Conservation (phyloP, 2,888 invertebrate genomes). For the Ptychoptera contaminata region DNA sequence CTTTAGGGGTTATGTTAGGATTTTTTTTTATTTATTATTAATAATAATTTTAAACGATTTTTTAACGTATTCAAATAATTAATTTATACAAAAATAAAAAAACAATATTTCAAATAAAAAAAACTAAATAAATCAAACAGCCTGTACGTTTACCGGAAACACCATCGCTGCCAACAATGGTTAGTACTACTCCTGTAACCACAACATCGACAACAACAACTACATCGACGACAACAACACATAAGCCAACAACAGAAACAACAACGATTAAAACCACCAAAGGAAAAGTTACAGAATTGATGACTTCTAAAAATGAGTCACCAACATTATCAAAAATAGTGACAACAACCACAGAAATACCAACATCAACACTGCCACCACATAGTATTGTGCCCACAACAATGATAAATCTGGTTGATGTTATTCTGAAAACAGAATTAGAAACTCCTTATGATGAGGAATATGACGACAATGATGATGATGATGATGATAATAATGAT, state of each 20-base stretch:
- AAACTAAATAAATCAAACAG: not conserved
- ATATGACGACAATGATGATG: constrained; percentile 1
- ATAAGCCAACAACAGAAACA: constrained; percentile 12
- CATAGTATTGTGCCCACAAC: constrained; percentile 3
- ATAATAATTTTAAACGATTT: too few species aligned
- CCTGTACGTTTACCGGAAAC: not conserved
- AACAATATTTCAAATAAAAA: not conserved
- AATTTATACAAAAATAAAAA: not conserved
- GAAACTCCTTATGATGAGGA: not conserved
- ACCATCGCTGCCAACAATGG: not conserved
- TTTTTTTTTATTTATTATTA: too few species aligned
- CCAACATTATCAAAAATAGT: not conserved
- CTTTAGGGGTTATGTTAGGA: too few species aligned
- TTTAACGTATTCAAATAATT: too few species aligned
- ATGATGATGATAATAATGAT: not conserved
- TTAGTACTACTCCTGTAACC: not conserved
- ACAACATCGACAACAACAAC: constrained; percentile 5
- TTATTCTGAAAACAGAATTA: too few species aligned
- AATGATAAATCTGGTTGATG: not conserved
- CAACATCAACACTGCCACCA: not conserved
- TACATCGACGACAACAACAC: constrained; percentile 7
- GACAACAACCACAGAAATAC: not conserved
- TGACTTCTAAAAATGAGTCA: too few species aligned
- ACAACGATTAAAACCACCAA: constrained; percentile 11
- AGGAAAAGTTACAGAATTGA: constrained; percentile 4